A percentile compares a stretch with the other conserved stretches of the same genome.
Evolutionary conservation across 2,888 invertebrate species (phyloP).

Genomic region (Lepidochrysops patricia): DNA sequence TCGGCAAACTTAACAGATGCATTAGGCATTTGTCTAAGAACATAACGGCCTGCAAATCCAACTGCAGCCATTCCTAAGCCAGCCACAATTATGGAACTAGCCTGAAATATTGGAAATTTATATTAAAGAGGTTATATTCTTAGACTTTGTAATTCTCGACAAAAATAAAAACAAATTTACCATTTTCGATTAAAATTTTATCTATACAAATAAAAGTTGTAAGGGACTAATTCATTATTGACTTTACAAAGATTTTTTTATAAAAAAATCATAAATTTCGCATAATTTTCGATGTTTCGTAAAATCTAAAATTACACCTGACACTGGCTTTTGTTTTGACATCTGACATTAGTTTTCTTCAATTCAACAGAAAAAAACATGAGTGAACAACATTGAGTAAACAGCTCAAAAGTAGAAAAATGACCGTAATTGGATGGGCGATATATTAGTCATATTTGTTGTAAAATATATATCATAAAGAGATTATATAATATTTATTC

Average conservation of each 20-base stretch:
- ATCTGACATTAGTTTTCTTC: too few species aligned
- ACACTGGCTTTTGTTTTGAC: too few species aligned
- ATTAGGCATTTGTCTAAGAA: slow-evolving; percentile 83
- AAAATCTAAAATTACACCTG: background rate
- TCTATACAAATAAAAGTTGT: background rate
- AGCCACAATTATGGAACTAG: slow-evolving; percentile 82
- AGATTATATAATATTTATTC: too few species aligned
- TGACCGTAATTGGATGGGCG: too few species aligned
- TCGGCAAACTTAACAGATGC: slow-evolving; percentile 84
- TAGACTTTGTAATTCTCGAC: slow-evolving; percentile 10
- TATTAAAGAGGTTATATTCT: slow-evolving; percentile 19
- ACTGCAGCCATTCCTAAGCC: slow-evolving; percentile 93
- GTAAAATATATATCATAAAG: too few species aligned
- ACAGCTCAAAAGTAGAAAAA: too few species aligned
- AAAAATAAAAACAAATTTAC: background rate
- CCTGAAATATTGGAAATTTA: slow-evolving; percentile 41
- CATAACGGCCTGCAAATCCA: slow-evolving; percentile 90
- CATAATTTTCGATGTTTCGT: background rate
- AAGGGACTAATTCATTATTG: background rate
- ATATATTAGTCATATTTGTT: too few species aligned
- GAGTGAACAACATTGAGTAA: too few species aligned
- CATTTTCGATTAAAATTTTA: background rate
- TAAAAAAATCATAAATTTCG: background rate
- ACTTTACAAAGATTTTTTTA: background rate
- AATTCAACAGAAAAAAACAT: too few species aligned